These are phyloP conservation scores for Sarcophaga carnaria DNA, from an alignment of 2,888 invertebrate genomes.

Conservation along the genomic window DNA sequence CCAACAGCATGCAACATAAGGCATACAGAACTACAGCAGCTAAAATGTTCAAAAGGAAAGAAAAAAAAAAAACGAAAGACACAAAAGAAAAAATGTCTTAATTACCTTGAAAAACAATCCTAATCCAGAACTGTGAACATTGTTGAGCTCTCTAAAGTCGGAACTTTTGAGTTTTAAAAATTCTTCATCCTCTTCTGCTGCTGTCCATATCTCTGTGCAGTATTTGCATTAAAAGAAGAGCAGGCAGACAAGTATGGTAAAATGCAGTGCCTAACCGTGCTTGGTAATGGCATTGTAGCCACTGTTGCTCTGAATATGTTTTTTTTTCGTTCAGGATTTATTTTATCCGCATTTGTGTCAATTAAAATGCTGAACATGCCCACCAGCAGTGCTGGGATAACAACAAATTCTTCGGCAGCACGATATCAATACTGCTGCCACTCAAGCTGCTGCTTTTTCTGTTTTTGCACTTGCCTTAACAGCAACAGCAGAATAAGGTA, in stretches of 20 bases:
- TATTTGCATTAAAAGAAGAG: constrained; percentile 60
- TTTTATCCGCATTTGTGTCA: constrained; percentile 72
- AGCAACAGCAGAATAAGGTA: not conserved
- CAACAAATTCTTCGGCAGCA: constrained; percentile 72
- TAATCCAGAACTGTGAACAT: constrained; percentile 68
- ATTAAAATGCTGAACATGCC: constrained; percentile 72
- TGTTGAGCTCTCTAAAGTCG: constrained; percentile 45
- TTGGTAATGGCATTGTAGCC: not conserved
- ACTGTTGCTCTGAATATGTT: constrained; percentile 30
- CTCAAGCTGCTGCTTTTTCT: constrained; percentile 56
- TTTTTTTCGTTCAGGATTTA: constrained; percentile 24
- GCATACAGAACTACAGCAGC: not conserved
- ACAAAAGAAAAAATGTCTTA: constrained; percentile 64
- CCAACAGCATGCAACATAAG: constrained; percentile 16
- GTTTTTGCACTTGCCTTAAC: constrained; percentile 59
- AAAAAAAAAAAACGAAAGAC: constrained; percentile 27
- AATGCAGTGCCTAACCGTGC: too few species aligned
- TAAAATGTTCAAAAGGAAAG: not conserved
- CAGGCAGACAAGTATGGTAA: not conserved
- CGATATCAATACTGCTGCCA: constrained; percentile 70
- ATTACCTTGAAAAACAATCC: constrained; percentile 68
- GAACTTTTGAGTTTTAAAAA: constrained; percentile 44
- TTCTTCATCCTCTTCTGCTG: not conserved
- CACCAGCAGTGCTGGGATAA: constrained; percentile 72
- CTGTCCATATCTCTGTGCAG: constrained; percentile 11